phyloP scores from a whole-genome alignment of 2,888 invertebrate species.

The Plagodis pulveraria region DNA sequence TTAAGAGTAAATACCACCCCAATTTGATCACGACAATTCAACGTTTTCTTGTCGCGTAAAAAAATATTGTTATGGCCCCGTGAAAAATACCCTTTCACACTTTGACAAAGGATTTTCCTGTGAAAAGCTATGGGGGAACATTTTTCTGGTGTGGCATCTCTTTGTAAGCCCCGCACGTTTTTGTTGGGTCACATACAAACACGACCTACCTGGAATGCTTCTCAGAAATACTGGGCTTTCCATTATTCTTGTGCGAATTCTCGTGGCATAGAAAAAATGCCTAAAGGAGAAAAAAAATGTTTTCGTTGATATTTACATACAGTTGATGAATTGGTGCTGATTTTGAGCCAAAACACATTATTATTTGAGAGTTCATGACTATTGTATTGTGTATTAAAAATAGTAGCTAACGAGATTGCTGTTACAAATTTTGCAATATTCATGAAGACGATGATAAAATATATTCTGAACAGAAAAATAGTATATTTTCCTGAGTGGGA shows the following conservation, averaged over 20 bases:
- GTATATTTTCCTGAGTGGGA: conserved; percentile 21
- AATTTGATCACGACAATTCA: conserved; percentile 10
- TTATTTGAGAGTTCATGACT: not conserved
- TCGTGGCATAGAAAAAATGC: conserved; percentile 16
- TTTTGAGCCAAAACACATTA: too few relatives aligned
- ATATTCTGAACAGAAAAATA: conserved; percentile 17
- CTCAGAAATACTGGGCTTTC: conserved; percentile 37
- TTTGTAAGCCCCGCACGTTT: conserved; percentile 58
- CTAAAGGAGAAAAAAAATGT: not conserved
- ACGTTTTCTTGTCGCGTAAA: conserved; percentile 28
- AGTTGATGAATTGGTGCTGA: too few relatives aligned
- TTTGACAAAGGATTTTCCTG: conserved; percentile 56
- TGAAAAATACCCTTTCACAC: conserved; percentile 52
- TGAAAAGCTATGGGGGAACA: conserved; percentile 45
- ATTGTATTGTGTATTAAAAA: not conserved
- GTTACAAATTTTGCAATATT: not conserved
- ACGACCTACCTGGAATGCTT: conserved; percentile 48
- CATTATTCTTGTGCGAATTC: conserved; percentile 26
- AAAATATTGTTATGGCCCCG: conserved; percentile 36
- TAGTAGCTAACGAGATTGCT: too few relatives aligned
- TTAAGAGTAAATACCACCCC: too few relatives aligned
- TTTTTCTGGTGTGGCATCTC: conserved; percentile 47
- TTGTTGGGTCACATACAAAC: conserved; percentile 50
- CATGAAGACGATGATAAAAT: conserved; percentile 2
- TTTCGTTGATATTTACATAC: too few relatives aligned